Evolutionary conservation across 2,113 vertebrate genomes (phyloP), one percentile per base, ranked within the genome.

Genomic region (Panthera leo): DNA sequence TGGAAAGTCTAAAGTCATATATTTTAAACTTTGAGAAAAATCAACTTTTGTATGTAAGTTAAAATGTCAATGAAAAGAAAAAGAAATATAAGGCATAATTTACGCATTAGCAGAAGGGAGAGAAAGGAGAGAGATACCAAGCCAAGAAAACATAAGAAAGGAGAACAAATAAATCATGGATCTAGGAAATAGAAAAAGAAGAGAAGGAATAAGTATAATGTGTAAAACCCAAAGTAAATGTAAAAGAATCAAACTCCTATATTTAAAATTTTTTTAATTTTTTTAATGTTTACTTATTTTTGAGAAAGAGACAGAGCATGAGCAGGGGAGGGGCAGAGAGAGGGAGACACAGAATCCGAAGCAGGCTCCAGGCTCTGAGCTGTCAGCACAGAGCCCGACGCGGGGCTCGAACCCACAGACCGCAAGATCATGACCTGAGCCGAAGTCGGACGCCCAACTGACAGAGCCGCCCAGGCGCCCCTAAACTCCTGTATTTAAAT

Each of bases 51-150:
- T 53, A 48, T 29, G 39, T 53, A 53, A 76, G n/a, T 53, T 86
- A 78, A 78, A 78, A 67, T 27, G 39, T 55, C 63, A 86, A 53
- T 75, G 53, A n/a, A 58, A 83, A 76, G 68, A 90, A 76, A 84
- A 90, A n/a, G 67, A 79, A 84, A 55, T 65, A 53, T 15, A 85
- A 53, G 78, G 27, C 36, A 27, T 67, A 39, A 51, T 90, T 53
- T 42, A 55, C 7, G 84, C 4, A 10, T 53, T 42, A 34, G 68
- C 45, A 84, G 13, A 51, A 53, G 29, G 12, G 45, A 90, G 42
- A 67, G 45, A 65, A 67, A 65, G 29, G 8, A 83, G 36, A 45
- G 7, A 39, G 39, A 39, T 29, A 65, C n/a, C 15, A 79, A 27
- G 12, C 73, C 90, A 53, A 51, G 21, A 73, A 14, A 58, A 92